These are phyloP conservation scores for Lepisosteus osseus DNA, from an alignment of 2,113 vertebrate genomes.

Conservation along the genomic window DNA sequence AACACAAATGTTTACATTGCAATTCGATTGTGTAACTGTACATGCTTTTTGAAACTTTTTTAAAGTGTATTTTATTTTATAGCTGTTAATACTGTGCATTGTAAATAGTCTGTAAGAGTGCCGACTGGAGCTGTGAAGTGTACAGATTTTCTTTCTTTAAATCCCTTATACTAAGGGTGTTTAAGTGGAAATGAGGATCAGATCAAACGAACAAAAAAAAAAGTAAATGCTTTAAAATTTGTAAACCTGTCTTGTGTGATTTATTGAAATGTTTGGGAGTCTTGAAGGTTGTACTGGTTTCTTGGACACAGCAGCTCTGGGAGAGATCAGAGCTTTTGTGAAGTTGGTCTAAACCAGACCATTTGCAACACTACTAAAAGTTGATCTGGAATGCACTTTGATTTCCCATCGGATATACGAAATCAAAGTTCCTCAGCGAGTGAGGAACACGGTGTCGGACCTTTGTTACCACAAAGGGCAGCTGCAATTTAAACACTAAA, in stretches of 20 bases:
- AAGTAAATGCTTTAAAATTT: slow-evolving; percentile 56
- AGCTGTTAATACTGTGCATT: slow-evolving; percentile 41
- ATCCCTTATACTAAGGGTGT: slow-evolving; percentile 61
- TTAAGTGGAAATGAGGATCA: slow-evolving; percentile 47
- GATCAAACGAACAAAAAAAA: slow-evolving; percentile 33
- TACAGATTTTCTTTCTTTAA: slow-evolving; percentile 52
- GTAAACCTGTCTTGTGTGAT: slow-evolving; percentile 19
- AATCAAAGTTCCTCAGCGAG: too few species aligned
- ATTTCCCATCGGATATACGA: too few species aligned
- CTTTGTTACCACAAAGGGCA: too few species aligned
- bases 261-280: neutral
- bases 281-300: too few species aligned
- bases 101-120: slow-evolving; percentile 49
- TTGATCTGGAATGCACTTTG: too few species aligned
- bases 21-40: slow-evolving; percentile 44
- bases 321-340: too few species aligned
- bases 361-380: too few species aligned
- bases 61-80: slow-evolving; percentile 25
- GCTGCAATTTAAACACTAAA: too few species aligned
- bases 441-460: too few species aligned
- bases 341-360: too few species aligned
- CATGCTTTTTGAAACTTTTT: slow-evolving; percentile 28
- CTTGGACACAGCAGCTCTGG: too few species aligned
- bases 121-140: slow-evolving; percentile 41
- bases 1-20: slow-evolving; percentile 61